Base-by-base conservation (phyloP, 2,888 invertebrate species). In the Polia nebulosa region DNA sequence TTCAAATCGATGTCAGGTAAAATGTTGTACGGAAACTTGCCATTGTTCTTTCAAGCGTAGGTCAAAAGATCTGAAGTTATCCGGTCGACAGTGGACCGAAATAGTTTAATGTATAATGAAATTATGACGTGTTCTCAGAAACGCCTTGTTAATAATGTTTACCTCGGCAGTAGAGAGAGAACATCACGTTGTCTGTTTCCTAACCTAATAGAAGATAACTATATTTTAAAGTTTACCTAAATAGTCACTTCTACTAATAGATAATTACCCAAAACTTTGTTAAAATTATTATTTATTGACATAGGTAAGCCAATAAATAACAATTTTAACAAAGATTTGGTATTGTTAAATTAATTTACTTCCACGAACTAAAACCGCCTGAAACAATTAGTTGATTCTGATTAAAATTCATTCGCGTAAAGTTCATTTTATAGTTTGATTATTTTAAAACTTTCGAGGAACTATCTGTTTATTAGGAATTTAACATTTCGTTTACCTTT, bases 311-410 rank as follows among this genome's bases (percentile, higher is more conserved):
- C 25, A 15, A 15, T 34, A 25, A 52, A 27, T 29, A 15, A 49
- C 20, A 39, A n/a, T 22, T 36, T 8, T 22, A 17, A 41, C 20
- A 44, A 11, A 8, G 27, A 7, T 36, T 45, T 55, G 36, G 17
- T 47, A 25, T 56, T 25, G 25, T 56, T 56, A 15, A 22, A 53
- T 17, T 53, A 39, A 55, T 41, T 61, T 29, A 29, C 9, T 61
- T 29, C 22, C 9, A 20, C 8, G 2, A 47, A 47, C 22, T 15
- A 36, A 29, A 56, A 32, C 1, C 34, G 68, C 17, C 17, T 45
- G 11, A 69, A 57, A 39, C 22, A 45, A 29, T 9, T 32, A 4
- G 2, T 55, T 56, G 5, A 9, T 45, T 29, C 20, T 22, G 15
- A 29, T 69, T 36, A 15, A 34, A 36, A n/a, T 56, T 22, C 34